A percentile compares a stretch with the other conserved stretches of the same genome.
These are phyloP conservation scores for Phrynosoma platyrhinos DNA, from an alignment of 2,113 vertebrate species.

Conservation along the genomic window DNA sequence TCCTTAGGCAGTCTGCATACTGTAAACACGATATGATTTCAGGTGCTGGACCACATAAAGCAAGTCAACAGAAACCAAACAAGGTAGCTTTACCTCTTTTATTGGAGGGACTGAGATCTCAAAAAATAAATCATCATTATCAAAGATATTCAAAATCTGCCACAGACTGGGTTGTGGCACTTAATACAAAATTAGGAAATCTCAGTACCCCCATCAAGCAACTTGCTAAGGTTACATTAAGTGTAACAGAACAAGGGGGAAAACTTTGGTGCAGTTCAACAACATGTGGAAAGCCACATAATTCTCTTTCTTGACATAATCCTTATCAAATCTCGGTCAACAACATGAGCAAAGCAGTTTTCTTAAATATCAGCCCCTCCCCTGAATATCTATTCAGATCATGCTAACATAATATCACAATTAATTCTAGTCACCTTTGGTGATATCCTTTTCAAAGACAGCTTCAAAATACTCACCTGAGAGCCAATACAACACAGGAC, in stretches of 20 bases:
- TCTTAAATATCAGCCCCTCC: neutral
- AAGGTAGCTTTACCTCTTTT: too few species aligned
- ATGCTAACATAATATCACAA: neutral
- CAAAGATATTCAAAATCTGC: neutral
- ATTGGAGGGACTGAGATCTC: too few species aligned
- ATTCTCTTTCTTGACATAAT: neutral
- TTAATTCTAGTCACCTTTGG: neutral
- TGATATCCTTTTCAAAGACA: constrained; percentile 9
- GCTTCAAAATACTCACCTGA: constrained; percentile 81
- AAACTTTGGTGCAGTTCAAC: neutral
- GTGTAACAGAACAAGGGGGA: neutral
- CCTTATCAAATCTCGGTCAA: neutral
- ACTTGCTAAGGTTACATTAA: neutral
- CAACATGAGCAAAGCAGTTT: neutral
- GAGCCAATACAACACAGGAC: constrained; percentile 94
- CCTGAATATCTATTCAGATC: too few species aligned
- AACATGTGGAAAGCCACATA: neutral
- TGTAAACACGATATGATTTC: too few species aligned
- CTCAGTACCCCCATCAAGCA: neutral
- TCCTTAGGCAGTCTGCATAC: too few species aligned
- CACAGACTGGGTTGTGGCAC: neutral
- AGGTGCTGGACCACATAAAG: too few species aligned
- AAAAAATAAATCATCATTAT: too few species aligned
- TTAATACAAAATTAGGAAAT: neutral
- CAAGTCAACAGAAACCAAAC: too few species aligned